Evolutionary conservation across 2,113 vertebrate genomes (phyloP).

Genomic region (Merops nubicus): DNA sequence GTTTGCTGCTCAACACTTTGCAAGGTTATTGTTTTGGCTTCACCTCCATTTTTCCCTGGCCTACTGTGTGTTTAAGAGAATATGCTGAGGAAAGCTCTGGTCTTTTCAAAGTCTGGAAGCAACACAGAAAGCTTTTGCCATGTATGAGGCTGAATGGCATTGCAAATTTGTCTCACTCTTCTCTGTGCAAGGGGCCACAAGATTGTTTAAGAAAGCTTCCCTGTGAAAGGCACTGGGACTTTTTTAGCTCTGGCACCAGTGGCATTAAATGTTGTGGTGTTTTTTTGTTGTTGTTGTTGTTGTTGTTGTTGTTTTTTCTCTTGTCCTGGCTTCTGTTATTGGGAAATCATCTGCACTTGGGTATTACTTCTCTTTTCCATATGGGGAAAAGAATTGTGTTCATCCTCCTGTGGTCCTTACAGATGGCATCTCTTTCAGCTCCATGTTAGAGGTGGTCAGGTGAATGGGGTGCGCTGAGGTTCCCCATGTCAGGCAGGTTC

Average conservation of each 20-base stretch:
- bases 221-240: background rate
- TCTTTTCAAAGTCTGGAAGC: background rate
- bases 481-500: fast-evolving
- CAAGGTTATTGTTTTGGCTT: background rate
- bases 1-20: background rate
- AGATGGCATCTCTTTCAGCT: background rate
- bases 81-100: background rate
- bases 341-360: background rate
- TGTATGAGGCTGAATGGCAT: background rate
- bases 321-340: background rate
- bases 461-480: background rate
- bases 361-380: background rate
- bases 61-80: background rate
- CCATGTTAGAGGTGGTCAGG: background rate
- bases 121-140: background rate
- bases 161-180: background rate
- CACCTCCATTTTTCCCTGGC: background rate
- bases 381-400: background rate
- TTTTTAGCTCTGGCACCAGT: background rate
- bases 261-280: background rate
- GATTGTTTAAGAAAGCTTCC: background rate
- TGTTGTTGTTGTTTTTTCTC: too few relatives aligned
- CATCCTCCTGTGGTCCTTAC: background rate
- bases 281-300: too few relatives aligned
- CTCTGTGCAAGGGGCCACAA: background rate